These are phyloP conservation scores for Chironomus tentans DNA, from an alignment of 2,888 invertebrate genomes.

Conservation along the genomic window DNA sequence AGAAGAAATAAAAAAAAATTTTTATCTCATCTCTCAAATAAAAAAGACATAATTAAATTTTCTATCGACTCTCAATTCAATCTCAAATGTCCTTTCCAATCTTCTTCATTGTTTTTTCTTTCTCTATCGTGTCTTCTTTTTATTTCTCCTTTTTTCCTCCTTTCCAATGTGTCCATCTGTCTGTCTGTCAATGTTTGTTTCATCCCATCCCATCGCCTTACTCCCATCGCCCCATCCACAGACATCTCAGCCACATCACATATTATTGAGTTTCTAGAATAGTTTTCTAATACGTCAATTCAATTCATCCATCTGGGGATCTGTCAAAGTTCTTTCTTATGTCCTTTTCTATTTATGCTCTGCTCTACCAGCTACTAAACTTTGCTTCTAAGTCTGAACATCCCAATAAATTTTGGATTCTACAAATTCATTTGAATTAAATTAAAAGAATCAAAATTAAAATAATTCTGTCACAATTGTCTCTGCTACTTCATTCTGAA, in stretches of 20 bases:
- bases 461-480: too few relatives aligned
- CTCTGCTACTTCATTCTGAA: too few relatives aligned
- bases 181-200: background rate
- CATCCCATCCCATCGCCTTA: too few relatives aligned
- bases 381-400: background rate
- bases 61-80: background rate
- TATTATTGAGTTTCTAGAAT: background rate
- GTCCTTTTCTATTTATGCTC: background rate
- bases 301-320: background rate
- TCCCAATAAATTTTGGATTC: too few relatives aligned
- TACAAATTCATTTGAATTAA: too few relatives aligned
- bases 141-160: too few relatives aligned
- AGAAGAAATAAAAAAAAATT: constrained; percentile 17
- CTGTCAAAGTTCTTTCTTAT: background rate
- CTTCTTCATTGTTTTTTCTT: background rate
- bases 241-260: background rate
- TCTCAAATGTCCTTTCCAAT: background rate
- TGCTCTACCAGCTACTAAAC: background rate
- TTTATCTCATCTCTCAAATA: background rate
- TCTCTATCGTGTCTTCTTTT: background rate
- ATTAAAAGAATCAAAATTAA: too few relatives aligned
- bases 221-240: background rate
- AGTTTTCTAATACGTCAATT: background rate
- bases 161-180: background rate
- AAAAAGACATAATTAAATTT: constrained; percentile 20